A percentile compares a stretch with the other conserved stretches of the same genome.
phyloP scores from a whole-genome alignment of 2,888 invertebrate species.

The Brachynemurus nebulosus region DNA sequence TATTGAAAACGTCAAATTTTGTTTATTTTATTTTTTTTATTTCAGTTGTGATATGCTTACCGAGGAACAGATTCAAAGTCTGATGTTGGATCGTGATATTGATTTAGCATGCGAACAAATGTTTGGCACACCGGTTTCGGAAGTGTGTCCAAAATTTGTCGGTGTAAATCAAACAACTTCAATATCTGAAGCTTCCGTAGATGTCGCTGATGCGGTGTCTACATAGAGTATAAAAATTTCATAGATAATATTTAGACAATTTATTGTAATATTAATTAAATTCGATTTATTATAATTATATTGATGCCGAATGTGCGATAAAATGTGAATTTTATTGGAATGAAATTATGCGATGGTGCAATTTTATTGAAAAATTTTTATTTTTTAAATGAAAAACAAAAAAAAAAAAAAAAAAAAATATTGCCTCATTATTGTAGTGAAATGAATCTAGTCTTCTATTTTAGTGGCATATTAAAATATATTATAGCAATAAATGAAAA shows the following conservation, averaged over 20 bases:
- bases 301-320: too few relatives aligned
- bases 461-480: neutral
- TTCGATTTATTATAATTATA: too few relatives aligned
- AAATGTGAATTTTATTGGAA: too few relatives aligned
- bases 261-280: too few relatives aligned
- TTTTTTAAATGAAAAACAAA: neutral
- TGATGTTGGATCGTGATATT: conserved; percentile 59
- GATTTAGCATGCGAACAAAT: conserved; percentile 55
- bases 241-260: too few relatives aligned
- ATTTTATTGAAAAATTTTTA: neutral
- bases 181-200: neutral
- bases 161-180: conserved; percentile 12
- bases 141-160: conserved; percentile 31
- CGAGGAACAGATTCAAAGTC: conserved; percentile 58
- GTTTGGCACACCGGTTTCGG: conserved; percentile 41
- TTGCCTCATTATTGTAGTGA: conserved; percentile 1
- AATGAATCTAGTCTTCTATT: neutral
- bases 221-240: neutral
- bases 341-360: neutral
- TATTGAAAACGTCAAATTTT: neutral
- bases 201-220: neutral
- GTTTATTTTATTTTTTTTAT: conserved; percentile 22
- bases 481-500: neutral
- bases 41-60: conserved; percentile 64
- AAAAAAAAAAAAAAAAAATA: neutral